phyloP scores from a whole-genome alignment of 1,140 invertebrate species.

The Branchinecta lynchi region DNA sequence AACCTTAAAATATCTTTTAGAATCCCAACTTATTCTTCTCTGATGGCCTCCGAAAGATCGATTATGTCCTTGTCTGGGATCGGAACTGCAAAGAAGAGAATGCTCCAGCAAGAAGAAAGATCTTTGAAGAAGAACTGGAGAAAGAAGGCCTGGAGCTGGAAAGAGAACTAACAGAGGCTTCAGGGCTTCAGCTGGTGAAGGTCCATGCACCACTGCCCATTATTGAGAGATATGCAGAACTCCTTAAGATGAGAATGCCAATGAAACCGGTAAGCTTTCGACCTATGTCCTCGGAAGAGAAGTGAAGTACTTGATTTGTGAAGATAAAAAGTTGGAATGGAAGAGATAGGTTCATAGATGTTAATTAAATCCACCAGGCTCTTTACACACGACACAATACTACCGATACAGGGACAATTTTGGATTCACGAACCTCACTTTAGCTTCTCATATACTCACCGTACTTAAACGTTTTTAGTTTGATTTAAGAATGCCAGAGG shows the following conservation, averaged over 20 bases:
- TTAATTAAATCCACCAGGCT: no score
- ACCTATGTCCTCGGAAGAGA: no score
- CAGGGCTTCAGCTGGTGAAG: conserved; percentile 40
- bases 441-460: no score
- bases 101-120: conserved; percentile 24
- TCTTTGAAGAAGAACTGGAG: conserved; percentile 30
- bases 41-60: conserved; percentile 49
- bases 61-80: conserved; percentile 62
- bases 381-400: no score
- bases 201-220: conserved; percentile 75
- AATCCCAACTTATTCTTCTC: conserved; percentile 33
- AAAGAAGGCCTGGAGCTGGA: conserved; percentile 32
- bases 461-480: no score
- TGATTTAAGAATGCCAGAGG: no score
- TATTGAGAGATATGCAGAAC: conserved; percentile 73
- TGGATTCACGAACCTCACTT: no score
- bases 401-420: no score
- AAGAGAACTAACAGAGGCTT: conserved; percentile 24
- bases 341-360: no score
- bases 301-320: no score
- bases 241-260: conserved; percentile 83
- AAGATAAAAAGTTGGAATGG: no score
- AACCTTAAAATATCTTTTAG: neutral
- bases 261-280: conserved; percentile 55
- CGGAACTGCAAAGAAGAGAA: conserved; percentile 28